These are phyloP conservation scores for Mimachlamys varia DNA, from an alignment of 2,888 invertebrate species.

Conservation along the genomic window DNA sequence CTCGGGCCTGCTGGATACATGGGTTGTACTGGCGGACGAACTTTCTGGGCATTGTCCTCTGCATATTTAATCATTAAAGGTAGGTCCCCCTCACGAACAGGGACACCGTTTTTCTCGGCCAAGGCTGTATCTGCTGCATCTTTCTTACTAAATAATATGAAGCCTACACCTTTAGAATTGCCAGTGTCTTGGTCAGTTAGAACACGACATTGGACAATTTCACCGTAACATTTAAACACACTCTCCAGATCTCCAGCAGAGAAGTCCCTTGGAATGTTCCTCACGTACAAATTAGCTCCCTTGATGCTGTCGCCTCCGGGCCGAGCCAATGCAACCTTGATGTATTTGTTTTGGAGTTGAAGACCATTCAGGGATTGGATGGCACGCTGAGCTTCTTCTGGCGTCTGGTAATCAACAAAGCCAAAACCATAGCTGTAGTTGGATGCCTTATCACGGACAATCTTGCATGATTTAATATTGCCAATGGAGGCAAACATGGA, in stretches of 20 bases:
- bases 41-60: conserved; percentile 87
- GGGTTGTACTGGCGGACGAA: conserved; percentile 58
- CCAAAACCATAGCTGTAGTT: conserved; percentile 98
- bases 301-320: conserved; percentile 93
- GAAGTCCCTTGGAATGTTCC: conserved; percentile 88
- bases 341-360: conserved; percentile 93
- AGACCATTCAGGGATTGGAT: conserved; percentile 94
- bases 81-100: conserved; percentile 91
- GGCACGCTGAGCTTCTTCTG: conserved; percentile 93
- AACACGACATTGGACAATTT: conserved; percentile 95
- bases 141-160: conserved; percentile 90
- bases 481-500: conserved; percentile 94
- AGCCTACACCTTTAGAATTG: conserved; percentile 94
- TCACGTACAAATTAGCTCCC: conserved; percentile 96
- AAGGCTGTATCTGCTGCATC: conserved; percentile 96
- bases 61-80: conserved; percentile 93
- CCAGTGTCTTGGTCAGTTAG: conserved; percentile 94
- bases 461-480: conserved; percentile 93
- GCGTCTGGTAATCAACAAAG: conserved; percentile 94
- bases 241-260: conserved; percentile 90
- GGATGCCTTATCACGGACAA: conserved; percentile 86
- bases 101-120: conserved; percentile 89
- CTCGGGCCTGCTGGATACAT: conserved; percentile 53
- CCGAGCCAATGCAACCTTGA: conserved; percentile 97
- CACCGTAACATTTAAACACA: conserved; percentile 93